These are phyloP conservation scores for Sciurus vulgaris DNA, from an alignment of 2,797 vertebrate genomes.

Conservation along the genomic window DNA sequence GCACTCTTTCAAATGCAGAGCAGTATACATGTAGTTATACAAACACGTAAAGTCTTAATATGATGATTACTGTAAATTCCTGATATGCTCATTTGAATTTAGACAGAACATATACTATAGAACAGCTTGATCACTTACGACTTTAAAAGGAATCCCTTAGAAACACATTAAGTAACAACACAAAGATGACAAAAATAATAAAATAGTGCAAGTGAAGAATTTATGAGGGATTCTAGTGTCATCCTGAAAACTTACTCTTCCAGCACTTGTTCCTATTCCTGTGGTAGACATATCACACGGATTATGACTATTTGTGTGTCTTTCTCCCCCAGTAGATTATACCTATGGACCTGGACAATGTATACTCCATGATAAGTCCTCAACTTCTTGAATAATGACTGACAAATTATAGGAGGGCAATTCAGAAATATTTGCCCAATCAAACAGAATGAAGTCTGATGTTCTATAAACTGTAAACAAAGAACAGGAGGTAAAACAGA, in stretches of 20 bases:
- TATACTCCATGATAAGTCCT: neutral
- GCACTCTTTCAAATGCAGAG: neutral
- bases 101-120: conserved; percentile 25
- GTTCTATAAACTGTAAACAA: neutral
- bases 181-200: conserved; percentile 26
- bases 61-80: neutral
- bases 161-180: conserved; percentile 10
- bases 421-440: conserved; percentile 17
- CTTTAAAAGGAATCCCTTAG: neutral
- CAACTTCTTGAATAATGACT: neutral
- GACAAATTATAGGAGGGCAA: neutral
- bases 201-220: neutral
- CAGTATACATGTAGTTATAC: neutral
- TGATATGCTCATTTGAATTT: neutral
- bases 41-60: neutral
- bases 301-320: neutral
- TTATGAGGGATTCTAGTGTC: neutral
- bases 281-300: too few species aligned
- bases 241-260: neutral
- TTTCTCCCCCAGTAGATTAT: neutral
- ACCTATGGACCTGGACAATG: neutral
- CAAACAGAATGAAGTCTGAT: neutral
- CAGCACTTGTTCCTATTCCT: neutral
- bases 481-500: neutral
- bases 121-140: neutral